phyloP scores from a whole-genome alignment of 2,113 vertebrate species.

The Thermophis baileyi region DNA sequence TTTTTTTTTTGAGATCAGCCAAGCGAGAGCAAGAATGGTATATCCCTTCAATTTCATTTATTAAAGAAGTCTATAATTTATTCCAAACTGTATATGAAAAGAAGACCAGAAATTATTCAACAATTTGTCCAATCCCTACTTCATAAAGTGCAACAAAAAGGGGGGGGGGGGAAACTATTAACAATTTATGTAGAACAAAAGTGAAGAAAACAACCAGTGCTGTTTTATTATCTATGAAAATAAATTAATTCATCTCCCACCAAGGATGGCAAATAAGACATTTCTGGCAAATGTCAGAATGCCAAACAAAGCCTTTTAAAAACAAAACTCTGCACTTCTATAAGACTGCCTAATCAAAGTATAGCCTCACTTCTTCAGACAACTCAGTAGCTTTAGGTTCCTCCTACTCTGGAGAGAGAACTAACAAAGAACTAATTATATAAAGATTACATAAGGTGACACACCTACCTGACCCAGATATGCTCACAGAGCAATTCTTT shows the following conservation, averaged over 20 bases:
- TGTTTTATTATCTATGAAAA: neutral
- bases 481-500: neutral
- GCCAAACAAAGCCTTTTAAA: neutral
- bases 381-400: constrained; percentile 19
- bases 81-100: neutral
- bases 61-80: neutral
- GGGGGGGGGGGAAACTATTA: neutral
- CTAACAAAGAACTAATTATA: constrained; percentile 68
- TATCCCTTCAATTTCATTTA: neutral
- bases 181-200: neutral
- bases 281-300: rapidly evolving
- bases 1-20: neutral
- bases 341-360: constrained; percentile 35
- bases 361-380: constrained; percentile 34
- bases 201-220: neutral
- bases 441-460: constrained; percentile 61
- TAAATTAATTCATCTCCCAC: neutral
- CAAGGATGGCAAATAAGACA: rapidly evolving
- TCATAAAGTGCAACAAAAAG: neutral
- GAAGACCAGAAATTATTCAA: neutral
- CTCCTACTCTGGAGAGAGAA: constrained; percentile 50
- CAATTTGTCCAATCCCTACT: neutral
- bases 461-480: constrained; percentile 45
- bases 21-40: neutral
- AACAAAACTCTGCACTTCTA: neutral